These are phyloP conservation scores for Dendrolimus punctatus DNA, from an alignment of 1,140 invertebrate species.

Conservation along the genomic window DNA sequence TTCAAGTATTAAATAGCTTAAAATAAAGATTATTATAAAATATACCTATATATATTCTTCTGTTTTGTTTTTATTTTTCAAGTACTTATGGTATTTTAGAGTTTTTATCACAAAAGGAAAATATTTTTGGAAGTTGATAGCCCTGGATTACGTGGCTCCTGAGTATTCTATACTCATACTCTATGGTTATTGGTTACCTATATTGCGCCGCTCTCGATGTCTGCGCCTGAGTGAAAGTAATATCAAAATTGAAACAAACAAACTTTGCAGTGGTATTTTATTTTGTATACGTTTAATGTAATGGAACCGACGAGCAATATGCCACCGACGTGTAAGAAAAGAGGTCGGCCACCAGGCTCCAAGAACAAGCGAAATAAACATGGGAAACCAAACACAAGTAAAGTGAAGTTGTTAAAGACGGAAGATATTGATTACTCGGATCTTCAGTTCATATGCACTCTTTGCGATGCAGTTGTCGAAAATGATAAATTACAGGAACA, in stretches of 20 bases:
- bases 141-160: too few species aligned
- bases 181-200: too few species aligned
- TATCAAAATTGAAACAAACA: slow-evolving; percentile 46
- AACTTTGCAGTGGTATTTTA: slow-evolving; percentile 18
- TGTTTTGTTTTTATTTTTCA: too few species aligned
- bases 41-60: too few species aligned
- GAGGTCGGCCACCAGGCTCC: slow-evolving; percentile 29
- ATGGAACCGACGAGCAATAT: slow-evolving; percentile 24
- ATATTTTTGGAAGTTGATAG: too few species aligned
- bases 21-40: too few species aligned
- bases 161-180: too few species aligned
- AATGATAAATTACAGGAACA: too few species aligned
- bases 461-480: too few species aligned
- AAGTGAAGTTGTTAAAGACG: not conserved
- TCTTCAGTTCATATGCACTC: not conserved
- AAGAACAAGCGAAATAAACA: slow-evolving; percentile 25
- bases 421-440: slow-evolving; percentile 1
- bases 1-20: too few species aligned
- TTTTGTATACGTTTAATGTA: not conserved
- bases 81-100: too few species aligned
- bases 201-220: slow-evolving; percentile 1
- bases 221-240: slow-evolving; percentile 63
- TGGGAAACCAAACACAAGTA: slow-evolving; percentile 12
- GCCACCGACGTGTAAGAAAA: slow-evolving; percentile 38
- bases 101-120: too few species aligned